Evolutionary conservation across 2,797 vertebrate genomes (phyloP), one percentile per base, ranked within the genome.

Genomic region (Apogon talboti): DNA sequence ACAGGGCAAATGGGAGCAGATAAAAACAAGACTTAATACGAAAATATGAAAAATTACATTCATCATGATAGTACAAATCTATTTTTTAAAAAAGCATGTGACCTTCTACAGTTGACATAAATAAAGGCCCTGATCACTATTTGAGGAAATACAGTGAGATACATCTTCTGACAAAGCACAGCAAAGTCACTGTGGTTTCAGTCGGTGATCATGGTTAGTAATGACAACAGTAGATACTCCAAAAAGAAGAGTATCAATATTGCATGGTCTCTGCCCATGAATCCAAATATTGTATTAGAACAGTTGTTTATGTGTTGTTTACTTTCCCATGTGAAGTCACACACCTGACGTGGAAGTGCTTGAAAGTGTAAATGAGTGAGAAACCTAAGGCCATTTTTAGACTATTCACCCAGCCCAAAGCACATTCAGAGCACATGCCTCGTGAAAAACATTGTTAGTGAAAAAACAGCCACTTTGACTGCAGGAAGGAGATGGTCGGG

Each of bases 371-470:
- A 63, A 64, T 60, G 56, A 74, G 54, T 64, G 46, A 65, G 60
- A 70, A 52, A 14, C 40, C 11, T 11, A 38, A 46, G 62, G 49
- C 45, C 63, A 43, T 10, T 68, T 21, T 73, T 12, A 55, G 66
- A 69, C 11, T 40, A 41, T 45, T 56, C 64, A 63, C 50, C 55
- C 55, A 71, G 58, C 15, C 51, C 44, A 70, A 71, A 69, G 70
- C 65, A 71, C 47, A 77, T 63, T 65, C 66, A 78, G 21, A 79
- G 70, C 49, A 68, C 63, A 82, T 48, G 19, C 33, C 42, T 16
- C 56, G 49, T 47, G 76, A 40, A 70, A 65, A 57, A 57, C 60
- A 28, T 16, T 15, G 81, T 89, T 88, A 84, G 86, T 88, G 80
- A 37, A 42, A 68, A 28, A 70, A 70, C 76, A 84, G 71, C 69